Base-by-base conservation (phyloP, 2,797 vertebrate genomes). In the Galaxias olidus region DNA sequence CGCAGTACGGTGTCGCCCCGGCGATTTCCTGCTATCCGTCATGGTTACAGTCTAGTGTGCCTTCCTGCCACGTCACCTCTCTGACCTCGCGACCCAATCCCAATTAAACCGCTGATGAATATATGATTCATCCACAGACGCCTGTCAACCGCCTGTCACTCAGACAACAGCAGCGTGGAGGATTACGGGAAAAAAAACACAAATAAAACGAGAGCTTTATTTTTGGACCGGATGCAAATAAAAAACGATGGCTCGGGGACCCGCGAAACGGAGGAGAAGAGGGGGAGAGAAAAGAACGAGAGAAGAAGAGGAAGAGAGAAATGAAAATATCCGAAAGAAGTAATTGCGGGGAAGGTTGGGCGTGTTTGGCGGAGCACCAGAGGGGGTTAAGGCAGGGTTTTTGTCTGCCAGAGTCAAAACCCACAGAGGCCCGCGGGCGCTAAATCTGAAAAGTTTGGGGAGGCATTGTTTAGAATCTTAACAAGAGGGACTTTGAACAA, bases 301-400 rank as follows among this genome's bases (percentile, higher is more conserved):
- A 18, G 51, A 61, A 50, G 42, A 41, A 40, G 50, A 77, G 63
- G n/a, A n/a, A 80, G 64, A 71, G 78, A 80, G 75, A 74, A 84
- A 30, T 86, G 81, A 84, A 88, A 88, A 89, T 79, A 87, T 89
- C 82, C 88, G 87, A 83, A 78, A 84, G 30, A 86, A 80, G 59
- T 30, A 65, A 77, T 84, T 80, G 76, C 12, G 42, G 78, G 74
- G 79, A 84, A 73, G 49, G 87, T 82, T 83, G 84, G 76, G 75
- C 81, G 63, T 87, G 86, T 85, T 90, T 72, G 65, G 30, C 68
- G 66, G 78, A 74, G 83, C 90, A 90, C 89, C 90, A 86, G 86
- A 87, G 90, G 90, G 89, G 89, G 87, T 90, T 90, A 90, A 91
- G 86, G 88, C 88, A 79, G 82, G 87, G 90, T 90, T 91, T 87